Evolutionary conservation across 30 jellyfish, hydroid and myxozoan genomes (phyloP).

Genomic region (Aurelia aurita): DNA sequence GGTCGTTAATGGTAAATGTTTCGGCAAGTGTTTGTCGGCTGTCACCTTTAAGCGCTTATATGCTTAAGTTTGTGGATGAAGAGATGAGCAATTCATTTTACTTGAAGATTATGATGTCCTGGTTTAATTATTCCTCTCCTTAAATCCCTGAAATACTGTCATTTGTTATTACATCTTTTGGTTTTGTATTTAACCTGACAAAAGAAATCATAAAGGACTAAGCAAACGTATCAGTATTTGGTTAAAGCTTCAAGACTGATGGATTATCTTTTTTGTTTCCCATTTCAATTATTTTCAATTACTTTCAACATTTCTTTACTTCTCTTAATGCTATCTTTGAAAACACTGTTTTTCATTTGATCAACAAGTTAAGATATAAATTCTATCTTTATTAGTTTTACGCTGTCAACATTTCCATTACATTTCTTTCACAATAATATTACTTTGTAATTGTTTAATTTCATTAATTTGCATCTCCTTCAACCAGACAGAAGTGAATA

Average conservation of each 20-base stretch:
- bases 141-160: constrained; percentile 79
- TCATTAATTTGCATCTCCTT: background rate
- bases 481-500: background rate
- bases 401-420: constrained; percentile 11
- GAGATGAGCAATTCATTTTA: constrained; percentile 66
- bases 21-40: constrained; percentile 86
- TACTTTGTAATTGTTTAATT: background rate
- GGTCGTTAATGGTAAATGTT: background rate
- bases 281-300: constrained; percentile 68
- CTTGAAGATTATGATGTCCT: constrained; percentile 56
- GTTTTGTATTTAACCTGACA: constrained; percentile 60
- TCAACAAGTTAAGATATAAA: constrained; percentile 32
- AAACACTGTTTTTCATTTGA: constrained; percentile 44
- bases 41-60: constrained; percentile 68
- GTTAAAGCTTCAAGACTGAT: constrained; percentile 62
- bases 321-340: constrained; percentile 61
- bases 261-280: constrained; percentile 79
- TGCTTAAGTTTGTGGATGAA: constrained; percentile 69
- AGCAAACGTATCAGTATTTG: constrained; percentile 62
- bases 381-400: constrained; percentile 38
- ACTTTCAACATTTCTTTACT: constrained; percentile 37
- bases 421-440: constrained; percentile 28
- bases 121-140: constrained; percentile 64
- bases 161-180: constrained; percentile 71
- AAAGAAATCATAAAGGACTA: constrained; percentile 20